These are phyloP conservation scores for Takifugu flavidus DNA, from an alignment of 2,113 vertebrate species.

Conservation along the genomic window DNA sequence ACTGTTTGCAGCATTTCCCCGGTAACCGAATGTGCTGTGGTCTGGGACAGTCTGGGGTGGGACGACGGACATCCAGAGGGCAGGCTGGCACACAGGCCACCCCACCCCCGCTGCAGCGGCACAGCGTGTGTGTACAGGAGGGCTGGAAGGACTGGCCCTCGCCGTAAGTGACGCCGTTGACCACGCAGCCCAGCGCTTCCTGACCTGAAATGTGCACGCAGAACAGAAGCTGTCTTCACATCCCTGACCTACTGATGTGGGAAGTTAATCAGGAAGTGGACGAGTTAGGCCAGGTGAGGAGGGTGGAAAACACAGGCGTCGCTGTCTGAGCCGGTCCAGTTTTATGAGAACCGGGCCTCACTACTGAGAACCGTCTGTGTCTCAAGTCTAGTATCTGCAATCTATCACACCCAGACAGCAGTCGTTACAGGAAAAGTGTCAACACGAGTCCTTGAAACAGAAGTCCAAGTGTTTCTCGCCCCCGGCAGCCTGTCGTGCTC, in stretches of 20 bases:
- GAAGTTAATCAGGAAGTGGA: slow-evolving; percentile 10
- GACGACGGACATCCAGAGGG: slow-evolving; percentile 75
- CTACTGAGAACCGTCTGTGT: slow-evolving; percentile 23
- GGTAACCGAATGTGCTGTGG: slow-evolving; percentile 79
- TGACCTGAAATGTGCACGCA: slow-evolving; percentile 69
- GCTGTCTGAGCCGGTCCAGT: slow-evolving; percentile 26
- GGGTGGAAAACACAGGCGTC: slow-evolving; percentile 19
- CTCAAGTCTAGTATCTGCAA: slow-evolving; percentile 32
- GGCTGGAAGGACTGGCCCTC: slow-evolving; percentile 90
- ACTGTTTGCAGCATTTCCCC: slow-evolving; percentile 89
- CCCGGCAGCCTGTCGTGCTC: neutral
- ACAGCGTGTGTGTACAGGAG: slow-evolving; percentile 81
- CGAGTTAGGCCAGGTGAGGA: slow-evolving; percentile 15
- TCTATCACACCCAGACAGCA: slow-evolving; percentile 29
- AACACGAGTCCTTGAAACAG: slow-evolving; percentile 39
- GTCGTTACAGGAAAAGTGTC: slow-evolving; percentile 35
- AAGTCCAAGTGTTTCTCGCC: slow-evolving; percentile 19
- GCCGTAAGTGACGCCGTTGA: slow-evolving; percentile 80
- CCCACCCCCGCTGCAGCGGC: slow-evolving; percentile 83
- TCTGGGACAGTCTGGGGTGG: slow-evolving; percentile 82
- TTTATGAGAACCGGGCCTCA: slow-evolving; percentile 32
- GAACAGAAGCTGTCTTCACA: slow-evolving; percentile 4
- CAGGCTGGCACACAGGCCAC: slow-evolving; percentile 84
- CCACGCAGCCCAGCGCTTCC: slow-evolving; percentile 80
- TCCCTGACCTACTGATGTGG: neutral